Evolutionary conservation across 2,113 vertebrate species (phyloP).

Genomic region (Trichechus manatus): DNA sequence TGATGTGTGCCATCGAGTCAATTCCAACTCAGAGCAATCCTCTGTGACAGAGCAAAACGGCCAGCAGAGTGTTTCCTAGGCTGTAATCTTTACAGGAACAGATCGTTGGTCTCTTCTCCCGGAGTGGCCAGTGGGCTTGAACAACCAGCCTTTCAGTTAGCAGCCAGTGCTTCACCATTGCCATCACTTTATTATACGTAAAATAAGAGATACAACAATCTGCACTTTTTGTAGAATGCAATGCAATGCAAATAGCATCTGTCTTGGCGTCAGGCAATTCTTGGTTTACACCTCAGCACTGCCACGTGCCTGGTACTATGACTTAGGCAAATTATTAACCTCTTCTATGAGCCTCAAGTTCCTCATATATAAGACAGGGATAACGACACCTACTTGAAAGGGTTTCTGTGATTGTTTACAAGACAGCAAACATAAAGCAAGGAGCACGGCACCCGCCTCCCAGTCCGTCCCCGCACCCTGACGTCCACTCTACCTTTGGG

Average conservation of each 20-base stretch:
- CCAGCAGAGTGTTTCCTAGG: background rate
- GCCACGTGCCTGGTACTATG: background rate
- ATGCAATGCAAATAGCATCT: background rate
- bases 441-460: background rate
- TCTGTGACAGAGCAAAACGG: background rate
- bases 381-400: background rate
- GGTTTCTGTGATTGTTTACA: background rate
- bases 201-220: background rate
- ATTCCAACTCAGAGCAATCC: background rate
- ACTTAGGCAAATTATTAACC: background rate
- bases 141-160: too few species aligned
- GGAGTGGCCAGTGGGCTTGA: background rate
- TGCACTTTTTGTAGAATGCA: background rate
- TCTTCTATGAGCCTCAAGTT: background rate
- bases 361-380: background rate
- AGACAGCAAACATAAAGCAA: rapidly evolving
- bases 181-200: too few species aligned
- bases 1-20: background rate
- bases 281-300: background rate
- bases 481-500: background rate
- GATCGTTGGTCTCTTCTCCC: background rate
- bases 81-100: background rate
- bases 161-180: too few species aligned
- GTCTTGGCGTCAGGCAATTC: background rate
- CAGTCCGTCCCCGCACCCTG: background rate